phyloP scores from a whole-genome alignment of 2,888 invertebrate genomes.

The Agrilus biguttatus region DNA sequence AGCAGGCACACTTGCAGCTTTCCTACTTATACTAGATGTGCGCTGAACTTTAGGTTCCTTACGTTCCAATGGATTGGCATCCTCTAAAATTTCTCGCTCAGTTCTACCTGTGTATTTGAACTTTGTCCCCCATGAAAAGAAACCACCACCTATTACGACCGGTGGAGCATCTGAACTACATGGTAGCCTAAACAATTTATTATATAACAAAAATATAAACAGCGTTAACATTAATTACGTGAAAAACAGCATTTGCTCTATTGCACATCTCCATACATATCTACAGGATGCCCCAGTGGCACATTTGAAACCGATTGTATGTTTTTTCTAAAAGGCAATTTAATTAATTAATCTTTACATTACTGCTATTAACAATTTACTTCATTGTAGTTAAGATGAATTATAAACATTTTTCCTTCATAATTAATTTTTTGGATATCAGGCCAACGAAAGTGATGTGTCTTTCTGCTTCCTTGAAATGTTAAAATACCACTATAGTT shows the following conservation, averaged over 20 bases:
- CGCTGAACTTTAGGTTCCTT: slow-evolving; percentile 38
- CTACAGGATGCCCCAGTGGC: slow-evolving; percentile 83
- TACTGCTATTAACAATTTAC: slow-evolving; percentile 35
- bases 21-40: slow-evolving; percentile 47
- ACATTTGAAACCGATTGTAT: slow-evolving; percentile 92
- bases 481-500: slow-evolving; percentile 92
- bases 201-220: slow-evolving; percentile 1
- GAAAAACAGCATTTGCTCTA: slow-evolving; percentile 96
- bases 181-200: slow-evolving; percentile 47
- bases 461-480: slow-evolving; percentile 84
- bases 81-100: slow-evolving; percentile 79
- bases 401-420: slow-evolving; percentile 95
- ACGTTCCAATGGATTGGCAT: slow-evolving; percentile 52
- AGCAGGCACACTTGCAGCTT: slow-evolving; percentile 77
- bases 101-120: slow-evolving; percentile 87
- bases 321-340: slow-evolving; percentile 61
- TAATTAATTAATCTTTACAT: neutral
- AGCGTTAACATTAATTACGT: slow-evolving; percentile 54
- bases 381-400: slow-evolving; percentile 84
- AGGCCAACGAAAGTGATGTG: slow-evolving; percentile 91
- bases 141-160: slow-evolving; percentile 76
- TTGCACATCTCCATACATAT: slow-evolving; percentile 94
- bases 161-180: slow-evolving; percentile 73
- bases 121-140: slow-evolving; percentile 89
- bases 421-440: slow-evolving; percentile 94